These are phyloP conservation scores for Cancer borealis DNA, from an alignment of 2,888 invertebrate species.

Conservation along the genomic window DNA sequence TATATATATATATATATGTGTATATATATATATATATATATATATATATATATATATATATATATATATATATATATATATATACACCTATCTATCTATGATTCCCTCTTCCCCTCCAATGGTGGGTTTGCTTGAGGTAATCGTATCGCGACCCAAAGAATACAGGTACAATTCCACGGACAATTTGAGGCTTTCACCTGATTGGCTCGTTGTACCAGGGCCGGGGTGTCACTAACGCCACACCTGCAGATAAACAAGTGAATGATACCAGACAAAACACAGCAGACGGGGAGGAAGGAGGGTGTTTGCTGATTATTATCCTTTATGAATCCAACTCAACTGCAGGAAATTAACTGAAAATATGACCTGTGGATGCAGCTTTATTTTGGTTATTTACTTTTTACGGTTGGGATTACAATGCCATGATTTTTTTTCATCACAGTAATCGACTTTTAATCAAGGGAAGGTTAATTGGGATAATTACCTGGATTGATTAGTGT, in stretches of 20 bases:
- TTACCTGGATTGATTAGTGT: no score
- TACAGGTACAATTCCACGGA: background rate
- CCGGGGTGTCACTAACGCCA: background rate
- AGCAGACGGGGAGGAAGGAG: background rate
- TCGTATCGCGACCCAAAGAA: background rate
- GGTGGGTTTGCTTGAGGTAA: background rate
- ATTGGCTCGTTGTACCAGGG: background rate
- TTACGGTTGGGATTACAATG: no score
- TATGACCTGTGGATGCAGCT: no score
- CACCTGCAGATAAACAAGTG: background rate
- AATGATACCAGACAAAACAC: background rate
- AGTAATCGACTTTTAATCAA: background rate
- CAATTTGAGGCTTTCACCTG: slow-evolving; percentile 29
- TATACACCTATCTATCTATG: background rate
- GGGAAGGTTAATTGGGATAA: background rate
- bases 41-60: no score
- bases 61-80: background rate
- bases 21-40: no score
- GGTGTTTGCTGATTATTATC: background rate
- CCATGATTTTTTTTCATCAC: no score
- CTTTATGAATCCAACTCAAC: background rate
- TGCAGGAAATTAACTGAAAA: background rate
- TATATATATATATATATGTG: no score
- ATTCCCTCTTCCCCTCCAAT: background rate
- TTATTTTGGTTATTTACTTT: no score